A percentile compares a stretch with the other conserved stretches of the same genome.
Evolutionary conservation across 2,113 vertebrate genomes (phyloP).

Genomic region (Spilogale gracilis): DNA sequence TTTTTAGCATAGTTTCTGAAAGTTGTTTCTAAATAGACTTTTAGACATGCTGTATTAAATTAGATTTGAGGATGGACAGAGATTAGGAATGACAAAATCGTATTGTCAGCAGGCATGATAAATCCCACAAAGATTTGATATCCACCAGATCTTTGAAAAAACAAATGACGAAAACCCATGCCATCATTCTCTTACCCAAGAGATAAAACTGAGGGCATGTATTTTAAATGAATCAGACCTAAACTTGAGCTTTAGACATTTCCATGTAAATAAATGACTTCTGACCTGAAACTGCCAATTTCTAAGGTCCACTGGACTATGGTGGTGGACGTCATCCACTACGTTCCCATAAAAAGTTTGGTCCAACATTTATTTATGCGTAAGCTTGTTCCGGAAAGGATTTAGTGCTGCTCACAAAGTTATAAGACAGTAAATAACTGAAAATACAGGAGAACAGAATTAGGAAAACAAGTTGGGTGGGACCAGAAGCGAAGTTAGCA

Average conservation of each 20-base stretch:
- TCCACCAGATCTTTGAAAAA: neutral
- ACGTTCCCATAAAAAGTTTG: neutral
- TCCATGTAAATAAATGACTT: neutral
- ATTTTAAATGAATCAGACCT: neutral
- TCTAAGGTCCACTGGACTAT: neutral
- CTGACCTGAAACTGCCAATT: neutral
- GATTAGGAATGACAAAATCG: neutral
- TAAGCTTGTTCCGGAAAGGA: neutral
- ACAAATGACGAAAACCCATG: neutral
- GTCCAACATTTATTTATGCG: neutral
- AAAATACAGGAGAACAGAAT: neutral
- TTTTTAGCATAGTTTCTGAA: neutral
- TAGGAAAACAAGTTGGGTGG: neutral
- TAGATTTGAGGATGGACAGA: neutral
- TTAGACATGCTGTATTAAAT: neutral
- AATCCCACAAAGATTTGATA: neutral
- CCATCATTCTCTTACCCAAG: neutral
- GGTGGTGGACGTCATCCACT: neutral
- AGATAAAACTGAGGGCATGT: neutral
- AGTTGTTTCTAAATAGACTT: slow-evolving; percentile 5
- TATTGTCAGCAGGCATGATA: neutral
- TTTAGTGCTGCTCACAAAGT: neutral
- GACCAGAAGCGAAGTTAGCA: neutral
- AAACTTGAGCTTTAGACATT: slow-evolving; percentile 5
- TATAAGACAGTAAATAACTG: neutral